Conservation (phyloP, 1,140 invertebrate species). For the Drosophila micromelanica region DNA sequence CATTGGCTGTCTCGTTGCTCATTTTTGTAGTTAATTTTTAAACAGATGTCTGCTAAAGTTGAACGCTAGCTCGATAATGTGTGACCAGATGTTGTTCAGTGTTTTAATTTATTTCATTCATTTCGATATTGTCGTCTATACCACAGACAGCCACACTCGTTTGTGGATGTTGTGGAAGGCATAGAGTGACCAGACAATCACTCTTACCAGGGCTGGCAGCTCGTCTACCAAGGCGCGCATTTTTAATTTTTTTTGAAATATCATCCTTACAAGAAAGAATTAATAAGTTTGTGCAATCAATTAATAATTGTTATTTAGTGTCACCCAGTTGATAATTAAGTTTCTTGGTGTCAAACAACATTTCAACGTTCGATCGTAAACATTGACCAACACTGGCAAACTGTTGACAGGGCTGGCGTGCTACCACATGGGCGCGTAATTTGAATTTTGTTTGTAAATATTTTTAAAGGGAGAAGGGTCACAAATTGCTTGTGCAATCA, state of each 20-base stretch:
- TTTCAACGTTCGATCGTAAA: not conserved
- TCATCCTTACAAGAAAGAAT: not conserved
- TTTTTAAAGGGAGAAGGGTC: not conserved
- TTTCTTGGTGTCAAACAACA: not conserved
- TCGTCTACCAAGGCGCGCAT: not conserved
- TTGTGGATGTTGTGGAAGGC: not conserved
- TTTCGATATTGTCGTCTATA: not conserved
- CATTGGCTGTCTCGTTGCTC: slow-evolving; percentile 65
- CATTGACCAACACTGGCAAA: too few species aligned
- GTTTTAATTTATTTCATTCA: not conserved
- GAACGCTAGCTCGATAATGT: slow-evolving; percentile 36
- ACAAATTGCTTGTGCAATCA: slow-evolving; percentile 20
- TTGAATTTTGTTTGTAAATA: not conserved
- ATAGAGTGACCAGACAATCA: not conserved
- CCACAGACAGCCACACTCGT: not conserved
- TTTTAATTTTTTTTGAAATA: not conserved
- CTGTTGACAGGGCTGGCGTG: slow-evolving; percentile 1
- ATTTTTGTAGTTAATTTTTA: slow-evolving; percentile 52
- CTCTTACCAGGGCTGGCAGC: not conserved
- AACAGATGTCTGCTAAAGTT: slow-evolving; percentile 53
- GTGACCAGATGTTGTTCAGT: slow-evolving; percentile 16
- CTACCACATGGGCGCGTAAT: not conserved
- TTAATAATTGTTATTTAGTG: not conserved
- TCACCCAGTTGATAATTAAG: slow-evolving; percentile 25
- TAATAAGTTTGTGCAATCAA: slow-evolving; percentile 16